Evolutionary conservation across 2,113 vertebrate genomes (phyloP).

Genomic region (Erythrocercus mccallii): DNA sequence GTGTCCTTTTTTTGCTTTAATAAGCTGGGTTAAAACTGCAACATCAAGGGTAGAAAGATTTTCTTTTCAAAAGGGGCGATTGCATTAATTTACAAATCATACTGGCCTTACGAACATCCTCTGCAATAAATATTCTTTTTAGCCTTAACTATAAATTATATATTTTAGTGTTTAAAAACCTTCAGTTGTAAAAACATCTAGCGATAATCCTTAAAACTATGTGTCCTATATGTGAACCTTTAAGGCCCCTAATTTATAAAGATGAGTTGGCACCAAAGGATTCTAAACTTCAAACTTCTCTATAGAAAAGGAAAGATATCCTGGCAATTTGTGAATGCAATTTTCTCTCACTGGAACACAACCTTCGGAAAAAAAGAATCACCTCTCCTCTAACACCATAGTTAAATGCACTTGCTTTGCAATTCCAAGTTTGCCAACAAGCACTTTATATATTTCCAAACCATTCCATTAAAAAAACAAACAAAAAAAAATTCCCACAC

Average conservation of each 20-base stretch:
- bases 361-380: constrained; percentile 48
- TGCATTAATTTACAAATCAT: constrained; percentile 75
- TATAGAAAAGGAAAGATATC: constrained; percentile 64
- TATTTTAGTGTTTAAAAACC: constrained; percentile 85
- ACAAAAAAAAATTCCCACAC: constrained; percentile 32
- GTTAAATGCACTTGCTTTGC: constrained; percentile 73
- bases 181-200: constrained; percentile 74
- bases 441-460: constrained; percentile 70
- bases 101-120: constrained; percentile 83
- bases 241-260: constrained; percentile 70
- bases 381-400: constrained; percentile 67
- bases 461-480: constrained; percentile 73
- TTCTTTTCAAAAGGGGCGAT: constrained; percentile 58
- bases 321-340: constrained; percentile 60
- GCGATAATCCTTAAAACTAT: constrained; percentile 68
- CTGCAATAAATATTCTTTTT: constrained; percentile 88
- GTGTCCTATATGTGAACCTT: constrained; percentile 65
- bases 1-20: constrained; percentile 34
- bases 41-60: constrained; percentile 51
- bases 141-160: constrained; percentile 85
- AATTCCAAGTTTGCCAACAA: constrained; percentile 63
- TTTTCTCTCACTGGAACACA: constrained; percentile 65
- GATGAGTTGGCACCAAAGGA: constrained; percentile 71
- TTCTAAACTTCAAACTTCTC: constrained; percentile 64
- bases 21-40: constrained; percentile 44